phyloP scores from a whole-genome alignment of 1,140 invertebrate genomes.

The Cydia amplana region DNA sequence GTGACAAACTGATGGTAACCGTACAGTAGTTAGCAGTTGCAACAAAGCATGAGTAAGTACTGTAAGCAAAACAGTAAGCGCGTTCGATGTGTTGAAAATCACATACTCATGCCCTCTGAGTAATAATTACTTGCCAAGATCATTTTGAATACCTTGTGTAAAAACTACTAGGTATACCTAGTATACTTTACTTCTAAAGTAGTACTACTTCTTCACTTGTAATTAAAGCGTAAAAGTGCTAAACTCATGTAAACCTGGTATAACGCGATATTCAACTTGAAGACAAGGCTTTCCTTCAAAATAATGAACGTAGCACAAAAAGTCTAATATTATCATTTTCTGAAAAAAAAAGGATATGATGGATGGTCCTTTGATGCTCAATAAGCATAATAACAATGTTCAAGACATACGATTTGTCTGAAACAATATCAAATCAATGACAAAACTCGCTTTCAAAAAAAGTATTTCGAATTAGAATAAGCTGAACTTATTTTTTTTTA shows the following conservation, averaged over 20 bases:
- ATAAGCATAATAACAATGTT: conserved; percentile 13
- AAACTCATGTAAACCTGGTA: not conserved
- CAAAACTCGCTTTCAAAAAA: not conserved
- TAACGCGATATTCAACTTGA: not conserved
- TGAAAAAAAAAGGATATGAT: not conserved
- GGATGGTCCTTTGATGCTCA: not conserved
- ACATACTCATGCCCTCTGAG: too few species aligned
- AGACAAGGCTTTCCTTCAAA: not conserved
- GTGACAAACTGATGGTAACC: too few species aligned
- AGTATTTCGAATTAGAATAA: not conserved
- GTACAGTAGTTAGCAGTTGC: too few species aligned
- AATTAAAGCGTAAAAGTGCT: not conserved
- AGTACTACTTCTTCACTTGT: not conserved
- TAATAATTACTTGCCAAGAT: too few species aligned
- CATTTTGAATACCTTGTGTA: too few species aligned
- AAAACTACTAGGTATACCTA: too few species aligned
- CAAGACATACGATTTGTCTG: not conserved
- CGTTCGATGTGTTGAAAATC: too few species aligned
- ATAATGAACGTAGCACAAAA: not conserved
- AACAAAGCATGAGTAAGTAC: too few species aligned
- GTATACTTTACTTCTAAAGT: too few species aligned
- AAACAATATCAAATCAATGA: conserved; percentile 2
- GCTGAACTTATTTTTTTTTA: not conserved
- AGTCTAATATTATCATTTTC: not conserved
- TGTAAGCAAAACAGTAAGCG: too few species aligned